Evolutionary conservation across 2,797 vertebrate species (phyloP).

Genomic region (Acipenser transmontanus): DNA sequence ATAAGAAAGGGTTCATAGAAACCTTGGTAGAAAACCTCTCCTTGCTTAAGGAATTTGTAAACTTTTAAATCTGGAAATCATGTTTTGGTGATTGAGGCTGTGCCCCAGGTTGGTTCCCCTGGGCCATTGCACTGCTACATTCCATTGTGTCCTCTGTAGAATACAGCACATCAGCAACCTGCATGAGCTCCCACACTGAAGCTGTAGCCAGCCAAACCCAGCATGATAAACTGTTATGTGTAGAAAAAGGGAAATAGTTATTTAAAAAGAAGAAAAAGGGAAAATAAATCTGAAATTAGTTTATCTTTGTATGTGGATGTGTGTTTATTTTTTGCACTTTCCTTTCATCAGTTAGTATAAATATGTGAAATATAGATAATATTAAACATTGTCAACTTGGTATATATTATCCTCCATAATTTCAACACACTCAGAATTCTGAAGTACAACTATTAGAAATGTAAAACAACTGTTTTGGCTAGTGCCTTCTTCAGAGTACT

Average conservation of each 20-base stretch:
- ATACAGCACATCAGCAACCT: constrained; percentile 54
- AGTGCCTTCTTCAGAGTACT: no score
- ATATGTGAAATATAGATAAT: no score
- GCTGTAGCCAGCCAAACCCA: constrained; percentile 74
- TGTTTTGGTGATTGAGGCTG: constrained; percentile 39
- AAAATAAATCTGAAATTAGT: constrained; percentile 72
- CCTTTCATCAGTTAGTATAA: no score
- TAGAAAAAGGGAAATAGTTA: constrained; percentile 40
- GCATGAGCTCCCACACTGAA: constrained; percentile 71
- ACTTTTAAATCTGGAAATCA: neutral
- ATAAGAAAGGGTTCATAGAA: no score
- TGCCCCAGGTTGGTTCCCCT: constrained; percentile 20
- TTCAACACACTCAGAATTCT: no score
- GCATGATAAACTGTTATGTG: constrained; percentile 68
- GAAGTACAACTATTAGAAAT: no score
- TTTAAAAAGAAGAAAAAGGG: constrained; percentile 43
- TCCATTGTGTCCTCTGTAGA: constrained; percentile 42
- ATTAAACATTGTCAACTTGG: no score
- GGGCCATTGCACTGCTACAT: constrained; percentile 18
- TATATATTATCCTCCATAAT: no score
- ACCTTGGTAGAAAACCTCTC: no score
- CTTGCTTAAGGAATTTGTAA: no score
- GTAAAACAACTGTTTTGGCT: no score
- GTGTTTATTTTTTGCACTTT: constrained; percentile 33
- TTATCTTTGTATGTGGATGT: constrained; percentile 57